Base-by-base conservation (phyloP, 64 coral and sea anemone genomes). In the Montipora cactus region DNA sequence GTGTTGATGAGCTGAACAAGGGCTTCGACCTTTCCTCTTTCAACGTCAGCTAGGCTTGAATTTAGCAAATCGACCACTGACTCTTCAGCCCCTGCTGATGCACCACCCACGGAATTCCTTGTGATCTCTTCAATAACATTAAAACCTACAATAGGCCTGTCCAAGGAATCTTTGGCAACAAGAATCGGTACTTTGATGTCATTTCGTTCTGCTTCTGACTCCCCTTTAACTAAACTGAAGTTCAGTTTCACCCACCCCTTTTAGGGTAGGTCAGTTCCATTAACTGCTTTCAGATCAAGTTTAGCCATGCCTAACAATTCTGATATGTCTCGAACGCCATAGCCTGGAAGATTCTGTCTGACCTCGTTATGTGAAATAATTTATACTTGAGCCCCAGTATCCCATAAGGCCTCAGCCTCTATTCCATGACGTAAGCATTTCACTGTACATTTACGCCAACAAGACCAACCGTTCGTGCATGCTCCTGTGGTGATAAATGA, bases 381-480 rank as follows among this genome's bases (percentile, higher is more conserved):
- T 49, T 89, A 95, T 59, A 95, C 94, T 92, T 95, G 94, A 28
- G 89, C 94, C 20, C 94, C 94, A 18, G 94, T 95, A 37, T 82
- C 94, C 76, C 94, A 92, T 91, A 89, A 23, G 45, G 69, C 68
- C 8, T 91, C 84, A 23, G 50, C 50, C 48, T 48, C 5, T 22
- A 83, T 44, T 59, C 68, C 88, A 90, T 87, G 66, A 4, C 90
- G 16, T 15, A 79, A 44, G 78, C 95, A 93, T 57, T 87, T 75
- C 25, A 96, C 88, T 21, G 53, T 87, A 52, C 95, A 93, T n/a
- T 75, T 71, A 5, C 71, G 80, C 95, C 91, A 16, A 96, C 87
- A 75, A 96, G 67, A 75, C 89, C 8, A 76, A 89, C 79, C 79
- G 57, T 2, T 83, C 83, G 92, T 91, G 77, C 85, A 93, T 84